Percentiles rank a stretch among this genome's conserved stretches.
Conservation (phyloP, 2,888 invertebrate genomes). For the Agonum fuliginosum region DNA sequence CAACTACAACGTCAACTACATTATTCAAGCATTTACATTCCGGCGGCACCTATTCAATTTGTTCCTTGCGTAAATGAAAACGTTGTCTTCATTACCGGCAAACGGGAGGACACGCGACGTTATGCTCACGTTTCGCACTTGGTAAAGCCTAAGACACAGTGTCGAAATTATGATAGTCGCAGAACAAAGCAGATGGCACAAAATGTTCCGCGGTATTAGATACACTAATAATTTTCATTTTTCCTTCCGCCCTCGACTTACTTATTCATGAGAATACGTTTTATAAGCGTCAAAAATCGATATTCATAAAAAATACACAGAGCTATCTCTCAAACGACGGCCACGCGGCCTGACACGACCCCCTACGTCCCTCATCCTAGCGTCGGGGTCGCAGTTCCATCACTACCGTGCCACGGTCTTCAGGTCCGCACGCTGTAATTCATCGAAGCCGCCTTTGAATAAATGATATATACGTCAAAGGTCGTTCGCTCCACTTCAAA, state of each 20-base stretch:
- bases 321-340: constrained; percentile 58
- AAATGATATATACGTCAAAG: constrained; percentile 54
- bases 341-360: constrained; percentile 43
- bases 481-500: constrained; percentile 12
- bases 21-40: constrained; percentile 50
- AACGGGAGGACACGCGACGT: background rate
- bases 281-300: constrained; percentile 56
- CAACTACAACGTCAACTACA: constrained; percentile 38
- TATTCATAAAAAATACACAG: constrained; percentile 58
- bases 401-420: background rate
- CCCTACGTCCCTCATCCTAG: background rate
- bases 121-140: background rate
- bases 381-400: background rate
- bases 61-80: constrained; percentile 50
- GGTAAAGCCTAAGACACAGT: background rate
- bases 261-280: constrained; percentile 56
- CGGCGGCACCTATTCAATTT: constrained; percentile 47
- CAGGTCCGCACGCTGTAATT: constrained; percentile 29
- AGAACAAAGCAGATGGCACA: background rate
- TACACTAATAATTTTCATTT: constrained; percentile 55
- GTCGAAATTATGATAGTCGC: background rate
- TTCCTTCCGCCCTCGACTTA: constrained; percentile 33
- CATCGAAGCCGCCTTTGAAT: constrained; percentile 55
- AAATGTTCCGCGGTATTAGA: constrained; percentile 38
- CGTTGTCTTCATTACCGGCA: constrained; percentile 29